These are phyloP conservation scores for Trichechus manatus DNA, from an alignment of 2,113 vertebrate species.

Conservation along the genomic window DNA sequence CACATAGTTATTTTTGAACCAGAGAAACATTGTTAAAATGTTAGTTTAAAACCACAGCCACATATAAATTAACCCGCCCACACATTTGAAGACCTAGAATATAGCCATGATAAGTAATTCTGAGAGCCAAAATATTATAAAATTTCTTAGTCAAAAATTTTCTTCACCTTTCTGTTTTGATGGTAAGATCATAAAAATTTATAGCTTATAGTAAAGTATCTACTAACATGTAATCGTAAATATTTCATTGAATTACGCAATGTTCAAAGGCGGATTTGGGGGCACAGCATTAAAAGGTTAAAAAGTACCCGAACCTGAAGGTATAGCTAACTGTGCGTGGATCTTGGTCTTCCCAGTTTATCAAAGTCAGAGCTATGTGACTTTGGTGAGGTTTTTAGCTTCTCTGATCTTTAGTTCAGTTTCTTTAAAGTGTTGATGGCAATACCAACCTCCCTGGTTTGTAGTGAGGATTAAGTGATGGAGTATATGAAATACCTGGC, in stretches of 20 bases:
- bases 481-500: not conserved
- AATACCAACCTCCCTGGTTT: not conserved
- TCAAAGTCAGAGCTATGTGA: not conserved
- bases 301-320: not conserved
- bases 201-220: not conserved
- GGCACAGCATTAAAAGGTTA: not conserved
- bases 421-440: constrained; percentile 6
- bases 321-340: not conserved
- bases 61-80: not conserved
- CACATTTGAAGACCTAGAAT: not conserved
- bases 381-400: not conserved
- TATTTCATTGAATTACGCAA: not conserved
- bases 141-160: not conserved
- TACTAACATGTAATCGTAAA: not conserved
- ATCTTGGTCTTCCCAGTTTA: not conserved
- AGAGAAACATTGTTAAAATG: not conserved
- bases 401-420: not conserved
- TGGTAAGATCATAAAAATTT: not conserved
- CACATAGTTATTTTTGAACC: not conserved
- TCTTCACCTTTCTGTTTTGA: not conserved
- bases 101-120: not conserved
- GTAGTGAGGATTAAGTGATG: too few relatives aligned
- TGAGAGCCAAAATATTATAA: not conserved
- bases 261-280: not conserved
- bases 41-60: not conserved